Base-by-base conservation (phyloP, 2,797 vertebrate genomes). In the Halcyon chelicuti region DNA sequence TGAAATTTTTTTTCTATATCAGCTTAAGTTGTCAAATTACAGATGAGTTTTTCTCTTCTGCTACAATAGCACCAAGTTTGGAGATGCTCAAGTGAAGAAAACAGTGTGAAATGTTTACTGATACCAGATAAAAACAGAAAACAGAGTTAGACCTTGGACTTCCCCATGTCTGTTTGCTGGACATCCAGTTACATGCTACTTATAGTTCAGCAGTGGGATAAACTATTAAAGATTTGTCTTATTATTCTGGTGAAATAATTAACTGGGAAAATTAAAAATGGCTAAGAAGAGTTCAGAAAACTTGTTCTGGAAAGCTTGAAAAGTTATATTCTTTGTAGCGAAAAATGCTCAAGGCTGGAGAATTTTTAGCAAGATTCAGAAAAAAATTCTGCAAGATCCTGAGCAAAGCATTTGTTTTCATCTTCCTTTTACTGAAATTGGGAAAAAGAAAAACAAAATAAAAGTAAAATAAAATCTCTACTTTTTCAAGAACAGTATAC, bases 31-130 rank as follows among this genome's bases (percentile, higher is more conserved):
- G 15, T 49, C 0, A 0, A 71, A 60, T 58, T 52, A 35, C 19
- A 29, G 31, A 12, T 71, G 62, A 77, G 22, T 17, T 92, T 88
- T 91, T 47, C 15, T 77, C 19, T 91, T 11, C 60, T 93, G n/a
- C 37, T 68, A 28, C 8, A 65, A 79, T 20, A n/a, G 10, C 77
- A 47, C 14, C 33, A 67, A 86, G 20, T 86, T 39, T 75, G n/a
- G 68, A 88, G 31, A 55, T 46, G 22, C 15, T 90, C 9, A 61
- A 31, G 19, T 51, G n/a, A 92, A 57, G 40, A 81, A 78, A 70
- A 35, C 22, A 23, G 7, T 3, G 1, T 72, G 15, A 80, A 80
- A 26, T 29, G 5, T 51, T 4, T 42, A 12, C 61, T 78, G 29
- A 9, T 62, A 47, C 3, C 21, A 40, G 11, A 14, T 81, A 51